Conservation (phyloP, 2,797 vertebrate genomes). For the Pantherophis alleghaniensis region DNA sequence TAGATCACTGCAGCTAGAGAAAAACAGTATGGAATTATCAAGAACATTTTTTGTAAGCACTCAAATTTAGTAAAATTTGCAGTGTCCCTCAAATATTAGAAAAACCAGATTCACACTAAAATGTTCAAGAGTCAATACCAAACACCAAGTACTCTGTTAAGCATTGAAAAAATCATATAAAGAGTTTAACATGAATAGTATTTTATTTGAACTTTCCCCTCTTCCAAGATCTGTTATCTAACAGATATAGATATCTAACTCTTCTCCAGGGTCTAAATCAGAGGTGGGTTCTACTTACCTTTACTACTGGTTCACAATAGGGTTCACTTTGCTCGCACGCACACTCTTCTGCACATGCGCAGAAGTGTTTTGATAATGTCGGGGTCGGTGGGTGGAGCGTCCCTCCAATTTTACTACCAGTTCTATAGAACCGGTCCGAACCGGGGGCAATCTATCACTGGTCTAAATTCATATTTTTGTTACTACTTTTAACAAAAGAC, state of each 20-base stretch:
- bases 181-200: background rate
- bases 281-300: no score
- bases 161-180: background rate
- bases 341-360: no score
- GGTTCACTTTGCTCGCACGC: no score
- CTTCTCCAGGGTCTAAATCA: background rate
- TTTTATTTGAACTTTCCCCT: background rate
- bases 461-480: background rate
- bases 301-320: no score
- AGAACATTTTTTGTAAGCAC: background rate
- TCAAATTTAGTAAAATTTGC: background rate
- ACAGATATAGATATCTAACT: background rate
- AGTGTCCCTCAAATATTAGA: background rate
- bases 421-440: no score
- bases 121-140: background rate
- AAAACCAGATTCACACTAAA: background rate
- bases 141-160: background rate
- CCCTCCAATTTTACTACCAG: no score
- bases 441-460: no score
- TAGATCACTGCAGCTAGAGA: background rate
- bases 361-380: no score
- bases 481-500: background rate
- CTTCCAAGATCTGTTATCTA: background rate
- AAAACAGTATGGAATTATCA: background rate
- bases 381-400: no score